These are phyloP conservation scores for Ashinkailepas kermadecensis DNA, from an alignment of 2,888 invertebrate species.

Conservation along the genomic window DNA sequence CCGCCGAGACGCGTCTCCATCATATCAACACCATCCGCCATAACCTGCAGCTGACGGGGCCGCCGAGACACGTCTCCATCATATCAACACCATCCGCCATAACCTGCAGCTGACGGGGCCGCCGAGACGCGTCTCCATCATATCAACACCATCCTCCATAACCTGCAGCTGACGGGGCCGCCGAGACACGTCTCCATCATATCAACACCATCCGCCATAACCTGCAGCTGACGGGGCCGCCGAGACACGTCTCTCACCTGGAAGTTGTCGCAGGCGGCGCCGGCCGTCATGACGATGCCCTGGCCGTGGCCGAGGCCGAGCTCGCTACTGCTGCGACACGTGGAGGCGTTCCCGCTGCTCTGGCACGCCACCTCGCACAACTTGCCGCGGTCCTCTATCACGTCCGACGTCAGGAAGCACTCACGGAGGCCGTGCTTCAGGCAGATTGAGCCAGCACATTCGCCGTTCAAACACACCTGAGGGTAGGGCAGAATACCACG, in stretches of 20 bases:
- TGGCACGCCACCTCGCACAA: constrained; percentile 97
- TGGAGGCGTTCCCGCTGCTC: constrained; percentile 61
- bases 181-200: background rate
- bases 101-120: too few relatives aligned
- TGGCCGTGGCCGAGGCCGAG: constrained; percentile 44
- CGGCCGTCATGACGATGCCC: constrained; percentile 50
- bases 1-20: background rate
- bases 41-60: too few relatives aligned
- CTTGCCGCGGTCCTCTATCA: constrained; percentile 66
- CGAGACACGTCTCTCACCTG: constrained; percentile 51
- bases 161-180: too few relatives aligned
- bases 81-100: too few relatives aligned
- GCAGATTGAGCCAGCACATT: constrained; percentile 93
- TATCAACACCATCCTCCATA: too few relatives aligned
- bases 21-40: too few relatives aligned
- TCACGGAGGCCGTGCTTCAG: constrained; percentile 87
- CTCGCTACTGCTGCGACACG: constrained; percentile 80
- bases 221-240: too few relatives aligned
- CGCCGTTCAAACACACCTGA: constrained; percentile 74
- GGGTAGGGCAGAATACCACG: too few relatives aligned
- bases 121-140: background rate
- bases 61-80: background rate
- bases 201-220: too few relatives aligned
- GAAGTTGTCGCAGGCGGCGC: constrained; percentile 98
- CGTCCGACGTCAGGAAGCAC: constrained; percentile 82